phyloP scores from a whole-genome alignment of 1,140 invertebrate species.

The Drosophila ambigua region DNA sequence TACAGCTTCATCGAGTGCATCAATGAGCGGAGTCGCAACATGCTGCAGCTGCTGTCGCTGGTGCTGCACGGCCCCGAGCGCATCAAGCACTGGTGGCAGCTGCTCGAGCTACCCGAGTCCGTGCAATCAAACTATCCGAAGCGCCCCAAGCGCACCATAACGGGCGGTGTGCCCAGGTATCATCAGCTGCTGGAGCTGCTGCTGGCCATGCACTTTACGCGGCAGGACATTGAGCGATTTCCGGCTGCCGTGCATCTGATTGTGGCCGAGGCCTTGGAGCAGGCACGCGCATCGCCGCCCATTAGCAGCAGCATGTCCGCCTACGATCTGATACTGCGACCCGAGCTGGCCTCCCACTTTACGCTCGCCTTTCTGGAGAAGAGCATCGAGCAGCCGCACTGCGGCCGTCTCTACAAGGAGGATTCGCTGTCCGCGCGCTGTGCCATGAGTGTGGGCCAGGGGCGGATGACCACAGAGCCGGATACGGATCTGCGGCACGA shows the following conservation, averaged over 20 bases:
- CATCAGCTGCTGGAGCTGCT: constrained; percentile 76
- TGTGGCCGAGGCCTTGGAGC: constrained; percentile 90
- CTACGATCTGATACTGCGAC: constrained; percentile 92
- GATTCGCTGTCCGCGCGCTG: constrained; percentile 73
- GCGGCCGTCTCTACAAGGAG: constrained; percentile 66
- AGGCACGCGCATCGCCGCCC: constrained; percentile 90
- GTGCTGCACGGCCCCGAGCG: constrained; percentile 66
- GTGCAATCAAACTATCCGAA: constrained; percentile 65
- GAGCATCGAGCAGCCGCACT: constrained; percentile 24
- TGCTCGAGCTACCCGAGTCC: constrained; percentile 60
- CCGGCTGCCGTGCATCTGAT: constrained; percentile 91
- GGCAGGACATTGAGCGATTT: constrained; percentile 89
- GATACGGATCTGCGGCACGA: constrained; percentile 69
- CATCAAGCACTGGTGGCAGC: constrained; percentile 76
- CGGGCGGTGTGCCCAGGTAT: constrained; percentile 51
- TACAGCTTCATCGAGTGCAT: constrained; percentile 90
- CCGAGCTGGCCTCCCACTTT: constrained; percentile 89
- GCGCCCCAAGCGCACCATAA: constrained; percentile 62
- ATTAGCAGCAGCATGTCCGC: constrained; percentile 90
- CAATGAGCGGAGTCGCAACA: constrained; percentile 89
- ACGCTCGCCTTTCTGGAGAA: constrained; percentile 67
- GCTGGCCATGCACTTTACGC: constrained; percentile 86
- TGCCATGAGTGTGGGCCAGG: constrained; percentile 26
- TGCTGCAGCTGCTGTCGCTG: constrained; percentile 83
- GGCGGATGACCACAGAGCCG: constrained; percentile 22